A percentile compares a stretch with the other conserved stretches of the same genome.
Conservation (phyloP, 1,140 invertebrate species). For the Spodoptera litura region DNA sequence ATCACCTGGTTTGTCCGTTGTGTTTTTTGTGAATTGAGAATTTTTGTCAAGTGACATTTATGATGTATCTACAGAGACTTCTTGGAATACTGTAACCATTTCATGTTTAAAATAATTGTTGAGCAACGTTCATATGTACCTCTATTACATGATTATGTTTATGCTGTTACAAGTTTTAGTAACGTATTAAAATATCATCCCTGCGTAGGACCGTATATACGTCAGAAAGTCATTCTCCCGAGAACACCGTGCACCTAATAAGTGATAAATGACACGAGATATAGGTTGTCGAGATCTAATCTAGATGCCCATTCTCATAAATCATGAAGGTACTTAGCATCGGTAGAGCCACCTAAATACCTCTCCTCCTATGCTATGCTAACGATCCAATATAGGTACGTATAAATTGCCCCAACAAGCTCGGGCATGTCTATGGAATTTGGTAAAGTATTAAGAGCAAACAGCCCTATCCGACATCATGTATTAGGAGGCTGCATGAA, state of each 20-base stretch:
- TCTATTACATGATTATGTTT: no score
- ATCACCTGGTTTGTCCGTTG: constrained; percentile 38
- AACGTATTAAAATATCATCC: no score
- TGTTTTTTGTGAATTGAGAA: constrained; percentile 39
- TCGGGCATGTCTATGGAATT: constrained; percentile 25
- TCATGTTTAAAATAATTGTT: neutral
- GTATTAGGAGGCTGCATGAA: constrained; percentile 56
- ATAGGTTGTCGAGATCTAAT: constrained; percentile 13
- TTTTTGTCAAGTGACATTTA: constrained; percentile 15
- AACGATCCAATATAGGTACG: constrained; percentile 11
- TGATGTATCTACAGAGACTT: neutral
- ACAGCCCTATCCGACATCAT: constrained; percentile 18
- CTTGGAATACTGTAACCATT: neutral
- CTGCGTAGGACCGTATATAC: no score
- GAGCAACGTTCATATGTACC: neutral
- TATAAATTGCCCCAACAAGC: neutral
- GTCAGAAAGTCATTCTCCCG: no score
- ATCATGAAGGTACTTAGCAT: constrained; percentile 21
- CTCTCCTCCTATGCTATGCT: neutral
- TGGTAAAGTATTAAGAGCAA: constrained; percentile 17
- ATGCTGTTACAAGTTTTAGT: no score
- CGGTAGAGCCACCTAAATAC: constrained; percentile 18
- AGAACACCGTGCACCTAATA: neutral
- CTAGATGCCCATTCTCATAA: constrained; percentile 4
- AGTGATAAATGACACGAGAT: neutral